These are phyloP conservation scores for Agriopis leucophaearia DNA, from an alignment of 2,888 invertebrate genomes.

Conservation along the genomic window DNA sequence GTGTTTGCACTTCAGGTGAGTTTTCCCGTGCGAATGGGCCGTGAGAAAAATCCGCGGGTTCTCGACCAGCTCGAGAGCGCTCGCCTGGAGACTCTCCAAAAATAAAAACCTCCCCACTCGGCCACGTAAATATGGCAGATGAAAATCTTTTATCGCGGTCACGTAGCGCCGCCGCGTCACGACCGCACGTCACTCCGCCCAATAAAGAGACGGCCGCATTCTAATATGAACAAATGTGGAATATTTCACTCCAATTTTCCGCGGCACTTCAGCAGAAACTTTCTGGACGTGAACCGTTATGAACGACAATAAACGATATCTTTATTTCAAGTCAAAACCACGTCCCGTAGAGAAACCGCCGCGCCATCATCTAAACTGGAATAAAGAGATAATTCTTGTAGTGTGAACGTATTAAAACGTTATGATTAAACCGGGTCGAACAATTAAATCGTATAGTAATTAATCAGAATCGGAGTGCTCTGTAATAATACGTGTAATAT, in stretches of 20 bases:
- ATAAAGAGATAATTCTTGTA: conserved; percentile 75
- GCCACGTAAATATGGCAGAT: conserved; percentile 85
- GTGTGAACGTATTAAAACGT: conserved; percentile 74
- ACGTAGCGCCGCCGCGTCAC: conserved; percentile 84
- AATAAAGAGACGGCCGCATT: conserved; percentile 83
- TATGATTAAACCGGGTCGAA: conserved; percentile 72
- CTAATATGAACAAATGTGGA: conserved; percentile 82
- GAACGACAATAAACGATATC: conserved; percentile 69
- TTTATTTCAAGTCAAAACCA: conserved; percentile 74
- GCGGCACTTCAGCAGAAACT: conserved; percentile 65
- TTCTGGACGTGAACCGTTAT: conserved; percentile 66
- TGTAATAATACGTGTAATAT: conserved; percentile 83
- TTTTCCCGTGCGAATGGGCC: conserved; percentile 72
- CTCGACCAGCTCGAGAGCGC: conserved; percentile 66
- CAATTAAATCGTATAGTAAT: conserved; percentile 77
- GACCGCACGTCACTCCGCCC: conserved; percentile 82
- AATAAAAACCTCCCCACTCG: conserved; percentile 86
- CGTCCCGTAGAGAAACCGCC: conserved; percentile 64
- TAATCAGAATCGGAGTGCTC: conserved; percentile 77
- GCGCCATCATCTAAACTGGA: conserved; percentile 63
- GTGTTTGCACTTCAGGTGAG: conserved; percentile 52
- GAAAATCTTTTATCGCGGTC: conserved; percentile 86
- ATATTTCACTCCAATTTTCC: conserved; percentile 73
- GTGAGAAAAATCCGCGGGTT: conserved; percentile 80
- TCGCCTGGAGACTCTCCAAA: conserved; percentile 78